Percentiles rank a stretch among this genome's conserved stretches.
phyloP scores from a whole-genome alignment of 2,888 invertebrate genomes.

The Xestia xanthographa region DNA sequence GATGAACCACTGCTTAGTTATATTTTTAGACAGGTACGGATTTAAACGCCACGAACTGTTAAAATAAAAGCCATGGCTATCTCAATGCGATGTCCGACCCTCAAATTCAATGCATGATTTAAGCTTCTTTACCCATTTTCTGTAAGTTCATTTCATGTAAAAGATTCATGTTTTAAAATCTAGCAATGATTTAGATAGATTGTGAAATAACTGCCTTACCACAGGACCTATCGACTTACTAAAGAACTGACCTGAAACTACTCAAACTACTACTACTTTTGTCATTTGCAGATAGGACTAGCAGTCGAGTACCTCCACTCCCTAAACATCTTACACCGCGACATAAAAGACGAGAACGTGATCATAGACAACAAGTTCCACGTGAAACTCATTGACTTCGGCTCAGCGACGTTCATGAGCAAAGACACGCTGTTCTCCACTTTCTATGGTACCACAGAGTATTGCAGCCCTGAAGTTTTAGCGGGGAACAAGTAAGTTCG shows the following conservation, averaged over 20 bases:
- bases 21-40: constrained; percentile 92
- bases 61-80: background rate
- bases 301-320: constrained; percentile 93
- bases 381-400: constrained; percentile 94
- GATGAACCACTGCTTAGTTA: constrained; percentile 93
- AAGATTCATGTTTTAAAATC: background rate
- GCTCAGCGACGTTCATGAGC: constrained; percentile 93
- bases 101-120: too few species aligned
- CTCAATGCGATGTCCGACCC: background rate
- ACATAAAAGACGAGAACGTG: constrained; percentile 94
- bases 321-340: constrained; percentile 92
- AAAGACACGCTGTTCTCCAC: constrained; percentile 92
- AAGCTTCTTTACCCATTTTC: too few species aligned
- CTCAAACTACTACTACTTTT: too few species aligned
- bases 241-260: background rate
- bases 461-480: constrained; percentile 94
- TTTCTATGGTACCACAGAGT: constrained; percentile 94
- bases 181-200: background rate
- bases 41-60: background rate
- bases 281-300: constrained; percentile 90
- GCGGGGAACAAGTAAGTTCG: constrained; percentile 91
- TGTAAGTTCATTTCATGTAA: background rate
- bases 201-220: background rate
- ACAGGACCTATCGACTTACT: background rate
- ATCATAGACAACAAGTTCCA: constrained; percentile 93